Percentiles rank a stretch among this genome's conserved stretches.
These are phyloP conservation scores for Erpornis zantholeuca DNA, from an alignment of 2,113 vertebrate species.

Conservation along the genomic window DNA sequence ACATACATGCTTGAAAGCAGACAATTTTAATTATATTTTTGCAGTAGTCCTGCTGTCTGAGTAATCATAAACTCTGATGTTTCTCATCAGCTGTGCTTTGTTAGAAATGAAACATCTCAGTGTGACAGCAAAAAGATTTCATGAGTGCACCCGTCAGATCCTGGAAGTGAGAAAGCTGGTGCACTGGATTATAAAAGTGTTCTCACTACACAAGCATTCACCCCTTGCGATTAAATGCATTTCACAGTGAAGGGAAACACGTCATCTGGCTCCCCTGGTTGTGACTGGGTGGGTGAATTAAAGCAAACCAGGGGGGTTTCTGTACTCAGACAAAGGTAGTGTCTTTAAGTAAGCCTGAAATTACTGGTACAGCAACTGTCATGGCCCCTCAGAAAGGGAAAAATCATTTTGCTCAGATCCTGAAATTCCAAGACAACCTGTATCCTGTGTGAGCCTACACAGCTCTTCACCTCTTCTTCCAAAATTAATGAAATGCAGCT, in stretches of 20 bases:
- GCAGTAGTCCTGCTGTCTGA: background rate
- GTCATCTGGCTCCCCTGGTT: background rate
- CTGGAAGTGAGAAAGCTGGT: constrained; percentile 29
- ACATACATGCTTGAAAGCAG: background rate
- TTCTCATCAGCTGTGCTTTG: constrained; percentile 7
- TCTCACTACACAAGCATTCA: background rate
- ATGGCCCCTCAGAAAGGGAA: background rate
- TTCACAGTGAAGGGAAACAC: background rate
- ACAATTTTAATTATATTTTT: constrained; percentile 25
- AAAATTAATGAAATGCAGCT: background rate
- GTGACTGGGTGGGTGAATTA: background rate
- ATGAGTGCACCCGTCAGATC: background rate
- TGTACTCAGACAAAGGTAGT: background rate
- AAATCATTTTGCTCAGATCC: background rate
- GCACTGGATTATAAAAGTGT: background rate
- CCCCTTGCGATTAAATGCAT: background rate
- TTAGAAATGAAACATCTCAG: constrained; percentile 32
- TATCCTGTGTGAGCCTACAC: background rate
- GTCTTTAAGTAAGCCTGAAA: background rate
- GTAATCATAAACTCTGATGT: constrained; percentile 12
- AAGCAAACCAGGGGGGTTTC: background rate
- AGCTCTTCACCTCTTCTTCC: background rate
- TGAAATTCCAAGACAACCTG: background rate
- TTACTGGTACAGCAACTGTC: background rate
- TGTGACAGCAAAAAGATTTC: constrained; percentile 35